Conservation (phyloP, 2,113 vertebrate genomes). For the Siniperca chuatsi region DNA sequence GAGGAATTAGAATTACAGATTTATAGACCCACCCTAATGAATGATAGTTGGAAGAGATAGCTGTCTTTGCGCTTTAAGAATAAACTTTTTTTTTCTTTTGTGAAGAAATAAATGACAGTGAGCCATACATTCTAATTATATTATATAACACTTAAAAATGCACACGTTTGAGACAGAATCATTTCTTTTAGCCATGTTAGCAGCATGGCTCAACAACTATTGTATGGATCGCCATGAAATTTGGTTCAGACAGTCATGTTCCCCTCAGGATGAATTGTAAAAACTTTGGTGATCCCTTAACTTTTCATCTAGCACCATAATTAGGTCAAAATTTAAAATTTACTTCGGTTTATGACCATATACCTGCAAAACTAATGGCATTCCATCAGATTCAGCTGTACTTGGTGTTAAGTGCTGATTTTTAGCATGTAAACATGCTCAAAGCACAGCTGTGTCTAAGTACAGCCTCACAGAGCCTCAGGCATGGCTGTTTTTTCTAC, state of each 20-base stretch:
- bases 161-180: not conserved
- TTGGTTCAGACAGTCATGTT: not conserved
- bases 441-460: not conserved
- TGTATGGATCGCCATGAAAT: not conserved
- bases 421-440: not conserved
- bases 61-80: not conserved
- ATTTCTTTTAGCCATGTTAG: not conserved
- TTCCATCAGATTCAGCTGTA: not conserved
- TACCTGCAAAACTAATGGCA: not conserved
- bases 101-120: not conserved
- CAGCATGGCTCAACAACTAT: not conserved
- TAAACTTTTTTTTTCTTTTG: not conserved
- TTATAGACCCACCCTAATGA: not conserved
- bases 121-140: not conserved
- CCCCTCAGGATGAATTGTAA: not conserved
- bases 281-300: not conserved
- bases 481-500: not conserved
- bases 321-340: not conserved
- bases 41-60: not conserved
- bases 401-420: not conserved
- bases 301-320: not conserved
- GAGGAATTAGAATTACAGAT: constrained; percentile 1
- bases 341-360: not conserved
- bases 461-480: not conserved
- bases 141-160: not conserved